Conservation (phyloP, 2,113 vertebrate species). For the Mixornis gularis region DNA sequence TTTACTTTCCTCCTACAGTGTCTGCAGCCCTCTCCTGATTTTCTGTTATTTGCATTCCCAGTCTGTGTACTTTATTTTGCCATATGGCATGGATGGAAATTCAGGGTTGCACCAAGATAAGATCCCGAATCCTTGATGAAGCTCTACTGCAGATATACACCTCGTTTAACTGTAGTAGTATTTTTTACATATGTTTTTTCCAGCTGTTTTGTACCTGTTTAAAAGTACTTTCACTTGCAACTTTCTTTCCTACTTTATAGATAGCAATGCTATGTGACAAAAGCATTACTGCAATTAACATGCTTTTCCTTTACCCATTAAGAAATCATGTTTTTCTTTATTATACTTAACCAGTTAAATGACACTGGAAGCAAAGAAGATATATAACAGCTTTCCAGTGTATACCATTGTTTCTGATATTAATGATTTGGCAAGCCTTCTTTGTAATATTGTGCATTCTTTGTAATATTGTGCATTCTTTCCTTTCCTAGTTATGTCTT, state of each 20-base stretch:
- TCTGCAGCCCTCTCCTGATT: not conserved
- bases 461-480: not conserved
- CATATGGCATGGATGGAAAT: not conserved
- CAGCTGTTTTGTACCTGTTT: not conserved
- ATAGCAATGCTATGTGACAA: not conserved
- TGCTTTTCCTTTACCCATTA: not conserved
- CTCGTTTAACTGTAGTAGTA: not conserved
- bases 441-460: not conserved
- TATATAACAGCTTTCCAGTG: not conserved
- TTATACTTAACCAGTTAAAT: not conserved
- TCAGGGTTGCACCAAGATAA: not conserved
- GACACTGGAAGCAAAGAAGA: not conserved
- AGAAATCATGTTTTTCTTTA: not conserved
- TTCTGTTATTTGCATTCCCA: not conserved
- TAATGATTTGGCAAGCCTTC: not conserved
- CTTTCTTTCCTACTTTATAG: not conserved
- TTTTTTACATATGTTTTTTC: not conserved
- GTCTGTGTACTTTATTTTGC: not conserved
- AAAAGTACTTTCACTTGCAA: not conserved
- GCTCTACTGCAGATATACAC: not conserved
- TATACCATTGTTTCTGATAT: not conserved
- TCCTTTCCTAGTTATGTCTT: not conserved
- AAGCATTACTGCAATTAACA: not conserved
- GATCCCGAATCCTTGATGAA: not conserved
- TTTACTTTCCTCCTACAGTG: not conserved